Conservation (phyloP, 2,113 vertebrate species). For the Megaceryle torquata region DNA sequence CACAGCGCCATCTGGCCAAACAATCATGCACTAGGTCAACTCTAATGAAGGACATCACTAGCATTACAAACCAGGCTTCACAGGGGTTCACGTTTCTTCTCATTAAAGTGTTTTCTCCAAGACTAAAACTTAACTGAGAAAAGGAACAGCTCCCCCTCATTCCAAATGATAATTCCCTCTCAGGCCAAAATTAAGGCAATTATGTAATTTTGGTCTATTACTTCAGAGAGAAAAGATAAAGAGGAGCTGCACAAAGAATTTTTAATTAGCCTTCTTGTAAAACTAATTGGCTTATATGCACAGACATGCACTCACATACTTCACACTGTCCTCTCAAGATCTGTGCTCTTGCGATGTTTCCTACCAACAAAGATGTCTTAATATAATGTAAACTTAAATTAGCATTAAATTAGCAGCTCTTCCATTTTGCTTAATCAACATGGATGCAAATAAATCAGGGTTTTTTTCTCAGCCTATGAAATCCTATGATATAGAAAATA, state of each 20-base stretch:
- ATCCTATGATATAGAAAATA: not conserved
- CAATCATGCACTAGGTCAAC: not conserved
- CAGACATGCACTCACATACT: not conserved
- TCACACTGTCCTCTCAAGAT: not conserved
- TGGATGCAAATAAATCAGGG: not conserved
- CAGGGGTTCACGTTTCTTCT: not conserved
- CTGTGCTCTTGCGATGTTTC: not conserved
- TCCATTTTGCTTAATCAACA: not conserved
- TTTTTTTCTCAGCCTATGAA: not conserved
- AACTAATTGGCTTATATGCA: not conserved
- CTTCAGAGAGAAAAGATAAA: conserved; percentile 1
- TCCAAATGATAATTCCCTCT: not conserved
- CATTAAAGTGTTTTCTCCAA: not conserved
- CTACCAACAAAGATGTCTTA: not conserved
- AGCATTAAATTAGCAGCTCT: not conserved
- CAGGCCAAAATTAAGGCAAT: not conserved
- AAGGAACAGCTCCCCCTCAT: not conserved
- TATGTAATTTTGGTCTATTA: conserved; percentile 3
- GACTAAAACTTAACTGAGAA: not conserved
- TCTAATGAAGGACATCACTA: not conserved
- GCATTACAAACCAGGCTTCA: not conserved
- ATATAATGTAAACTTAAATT: not conserved
- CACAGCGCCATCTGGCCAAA: not conserved
- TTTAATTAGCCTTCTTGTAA: conserved; percentile 13
- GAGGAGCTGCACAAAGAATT: not conserved